Conservation (phyloP, 2,888 invertebrate genomes). For the Caenorhabditis sp. region DNA sequence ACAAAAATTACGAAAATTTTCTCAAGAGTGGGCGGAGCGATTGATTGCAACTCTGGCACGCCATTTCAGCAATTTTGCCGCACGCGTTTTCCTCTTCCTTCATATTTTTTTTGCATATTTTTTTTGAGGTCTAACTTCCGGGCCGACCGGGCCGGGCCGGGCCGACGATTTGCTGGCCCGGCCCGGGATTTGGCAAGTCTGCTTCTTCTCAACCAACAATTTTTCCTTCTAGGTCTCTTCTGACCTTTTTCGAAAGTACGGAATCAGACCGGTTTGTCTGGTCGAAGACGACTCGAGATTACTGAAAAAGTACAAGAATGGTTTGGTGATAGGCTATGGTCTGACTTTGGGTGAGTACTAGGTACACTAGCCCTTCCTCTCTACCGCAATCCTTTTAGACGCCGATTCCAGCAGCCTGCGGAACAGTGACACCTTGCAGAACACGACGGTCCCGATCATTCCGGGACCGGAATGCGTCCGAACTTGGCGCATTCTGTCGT, state of each 20-base stretch:
- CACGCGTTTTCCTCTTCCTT: too few relatives aligned
- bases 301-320: constrained; percentile 30
- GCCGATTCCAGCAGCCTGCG: neutral
- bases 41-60: too few relatives aligned
- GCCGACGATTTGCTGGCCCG: too few relatives aligned
- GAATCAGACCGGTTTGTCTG: constrained; percentile 58
- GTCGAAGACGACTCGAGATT: constrained; percentile 49
- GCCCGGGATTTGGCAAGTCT: too few relatives aligned
- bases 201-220: too few relatives aligned
- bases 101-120: too few relatives aligned
- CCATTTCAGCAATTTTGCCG: too few relatives aligned
- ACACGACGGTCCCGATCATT: constrained; percentile 58
- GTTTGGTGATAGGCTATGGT: constrained; percentile 65
- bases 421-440: constrained; percentile 29
- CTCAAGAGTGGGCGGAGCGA: too few relatives aligned
- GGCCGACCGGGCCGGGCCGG: too few relatives aligned
- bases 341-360: constrained; percentile 52
- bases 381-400: neutral
- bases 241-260: constrained; percentile 33
- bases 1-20: too few relatives aligned
- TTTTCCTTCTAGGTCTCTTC: constrained; percentile 28
- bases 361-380: too few relatives aligned
- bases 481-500: constrained; percentile 55
- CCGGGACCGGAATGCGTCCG: constrained; percentile 23
- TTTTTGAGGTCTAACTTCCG: too few relatives aligned